Evolutionary conservation across 2,888 invertebrate genomes (phyloP).

Genomic region (Gibbula magus): DNA sequence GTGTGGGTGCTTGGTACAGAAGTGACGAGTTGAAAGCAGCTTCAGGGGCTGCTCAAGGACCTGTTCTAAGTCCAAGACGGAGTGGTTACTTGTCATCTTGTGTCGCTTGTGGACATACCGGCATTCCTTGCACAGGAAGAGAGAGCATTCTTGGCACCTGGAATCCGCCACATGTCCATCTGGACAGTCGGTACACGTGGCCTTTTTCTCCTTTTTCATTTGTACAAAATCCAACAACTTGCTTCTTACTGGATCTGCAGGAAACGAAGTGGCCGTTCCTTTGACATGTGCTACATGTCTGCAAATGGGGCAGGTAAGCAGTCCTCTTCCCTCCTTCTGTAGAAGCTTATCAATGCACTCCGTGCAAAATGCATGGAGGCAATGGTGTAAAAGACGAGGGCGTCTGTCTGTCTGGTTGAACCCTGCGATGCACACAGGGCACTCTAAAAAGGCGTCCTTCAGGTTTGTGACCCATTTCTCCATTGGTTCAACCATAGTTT

Average conservation of each 20-base stretch:
- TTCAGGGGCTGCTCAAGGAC: background rate
- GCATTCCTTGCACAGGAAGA: background rate
- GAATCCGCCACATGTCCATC: background rate
- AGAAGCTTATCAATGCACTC: background rate
- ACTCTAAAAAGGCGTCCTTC: background rate
- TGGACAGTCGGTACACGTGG: background rate
- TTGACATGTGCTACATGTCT: background rate
- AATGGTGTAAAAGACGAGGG: background rate
- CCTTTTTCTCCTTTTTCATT: background rate
- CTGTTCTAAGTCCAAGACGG: background rate
- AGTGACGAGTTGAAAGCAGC: background rate
- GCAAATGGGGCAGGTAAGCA: background rate
- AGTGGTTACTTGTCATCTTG: background rate
- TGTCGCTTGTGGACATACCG: background rate
- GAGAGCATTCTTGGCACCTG: background rate
- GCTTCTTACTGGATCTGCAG: background rate
- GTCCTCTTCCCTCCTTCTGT: background rate
- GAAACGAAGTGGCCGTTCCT: background rate
- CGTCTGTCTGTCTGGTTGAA: conserved; percentile 6
- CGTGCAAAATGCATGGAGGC: conserved; percentile 5
- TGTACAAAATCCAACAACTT: background rate
- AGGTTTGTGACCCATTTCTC: background rate
- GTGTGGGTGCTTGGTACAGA: background rate
- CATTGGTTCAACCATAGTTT: background rate
- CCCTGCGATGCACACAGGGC: background rate